Evolutionary conservation across 2,888 invertebrate genomes (phyloP).

Genomic region (Xylota sylvarum): DNA sequence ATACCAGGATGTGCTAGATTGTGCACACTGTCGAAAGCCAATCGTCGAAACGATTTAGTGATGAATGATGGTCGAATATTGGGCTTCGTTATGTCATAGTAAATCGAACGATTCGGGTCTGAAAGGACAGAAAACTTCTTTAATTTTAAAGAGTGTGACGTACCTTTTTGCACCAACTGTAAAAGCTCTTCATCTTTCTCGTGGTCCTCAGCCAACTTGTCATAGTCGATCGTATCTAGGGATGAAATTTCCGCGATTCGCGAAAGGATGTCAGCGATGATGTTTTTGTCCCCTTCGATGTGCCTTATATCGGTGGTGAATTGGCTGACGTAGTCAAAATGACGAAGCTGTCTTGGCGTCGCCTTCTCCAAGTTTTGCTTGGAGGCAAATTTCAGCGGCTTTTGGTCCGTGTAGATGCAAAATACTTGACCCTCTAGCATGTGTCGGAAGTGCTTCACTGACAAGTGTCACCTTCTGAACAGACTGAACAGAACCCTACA

Average conservation of each 20-base stretch:
- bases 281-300: conserved; percentile 72
- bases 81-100: neutral
- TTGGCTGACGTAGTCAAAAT: too few species aligned
- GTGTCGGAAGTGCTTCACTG: conserved; percentile 79
- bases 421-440: conserved; percentile 73
- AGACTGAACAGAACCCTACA: too few species aligned
- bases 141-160: conserved; percentile 10
- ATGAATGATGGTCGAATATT: conserved; percentile 20
- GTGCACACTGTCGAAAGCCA: conserved; percentile 29
- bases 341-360: too few species aligned
- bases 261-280: conserved; percentile 75
- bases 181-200: conserved; percentile 22
- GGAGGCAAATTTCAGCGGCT: too few species aligned
- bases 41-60: conserved; percentile 8
- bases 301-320: conserved; percentile 49
- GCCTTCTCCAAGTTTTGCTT: too few species aligned
- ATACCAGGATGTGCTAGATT: conserved; percentile 34
- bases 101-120: neutral
- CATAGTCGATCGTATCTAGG: conserved; percentile 14
- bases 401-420: conserved; percentile 64
- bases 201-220: conserved; percentile 11
- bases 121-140: conserved; percentile 20
- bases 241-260: conserved; percentile 66
- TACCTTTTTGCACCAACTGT: conserved; percentile 1
- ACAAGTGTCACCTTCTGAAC: too few species aligned